Conservation (phyloP, 2,113 vertebrate species). For the Apteryx mantelli region DNA sequence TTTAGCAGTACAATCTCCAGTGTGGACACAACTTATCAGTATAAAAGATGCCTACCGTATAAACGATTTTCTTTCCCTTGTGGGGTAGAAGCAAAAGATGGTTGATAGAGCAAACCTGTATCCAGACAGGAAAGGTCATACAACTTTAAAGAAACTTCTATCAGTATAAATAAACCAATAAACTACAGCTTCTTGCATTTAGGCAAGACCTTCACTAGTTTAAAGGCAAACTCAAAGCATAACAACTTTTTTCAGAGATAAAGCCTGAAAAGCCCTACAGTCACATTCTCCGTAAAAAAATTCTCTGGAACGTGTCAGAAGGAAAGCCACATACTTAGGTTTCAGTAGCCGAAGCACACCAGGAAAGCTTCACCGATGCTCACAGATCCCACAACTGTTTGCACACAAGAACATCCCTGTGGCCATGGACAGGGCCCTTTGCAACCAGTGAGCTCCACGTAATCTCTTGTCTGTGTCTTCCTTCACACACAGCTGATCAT, state of each 20-base stretch:
- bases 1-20: neutral
- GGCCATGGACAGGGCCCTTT: neutral
- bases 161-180: neutral
- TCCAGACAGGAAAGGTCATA: neutral
- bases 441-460: neutral
- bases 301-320: neutral
- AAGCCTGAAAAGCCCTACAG: neutral
- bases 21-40: no score
- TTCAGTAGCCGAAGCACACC: neutral
- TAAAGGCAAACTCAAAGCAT: neutral
- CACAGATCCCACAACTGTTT: neutral
- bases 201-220: neutral
- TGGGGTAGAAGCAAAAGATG: neutral
- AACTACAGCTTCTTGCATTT: neutral
- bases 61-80: neutral
- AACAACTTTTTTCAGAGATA: neutral
- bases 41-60: neutral
- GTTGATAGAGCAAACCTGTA: neutral
- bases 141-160: neutral
- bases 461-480: neutral
- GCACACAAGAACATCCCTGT: neutral
- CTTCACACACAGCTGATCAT: neutral
- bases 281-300: neutral
- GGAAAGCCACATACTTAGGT: fast-evolving
- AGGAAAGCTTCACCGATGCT: neutral